Evolutionary conservation across 2,888 invertebrate genomes (phyloP), one percentile per base, ranked within the genome.

Genomic region (Lithophane semibrunnea): DNA sequence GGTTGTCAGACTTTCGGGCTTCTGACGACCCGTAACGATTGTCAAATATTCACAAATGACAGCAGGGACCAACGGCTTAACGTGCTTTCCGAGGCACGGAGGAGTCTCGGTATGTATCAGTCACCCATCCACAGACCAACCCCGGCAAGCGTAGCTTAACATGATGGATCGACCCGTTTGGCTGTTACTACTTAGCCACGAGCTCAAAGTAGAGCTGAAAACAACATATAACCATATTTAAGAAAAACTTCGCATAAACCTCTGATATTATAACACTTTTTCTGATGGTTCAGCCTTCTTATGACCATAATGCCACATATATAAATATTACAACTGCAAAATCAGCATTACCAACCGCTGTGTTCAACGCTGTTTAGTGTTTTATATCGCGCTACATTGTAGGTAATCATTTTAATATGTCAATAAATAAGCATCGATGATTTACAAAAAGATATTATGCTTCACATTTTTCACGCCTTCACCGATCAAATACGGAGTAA

Each of bases 341-440:
- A 64, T 83, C 61, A 69, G 18, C 82, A 81, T 73, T 29, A 73
- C 56, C 66, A 3, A 66, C 66, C 75, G 70, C 74, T 75, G 85
- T 4, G 75, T 4, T 12, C 52, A 44, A 12, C 58, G 60, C 67
- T 16, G 64, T 61, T 70, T 52, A 80, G 67, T 81, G 81, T 80
- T 65, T 80, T 80, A 13, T 54, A 10, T 18, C n/a, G 58, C 54
- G 13, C 52, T 73, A 82, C 76, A 82, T 69, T 82, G 78, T 83
- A 75, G 13, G 37, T 68, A 67, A 75, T 64, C 70, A 71, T 82
- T 66, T 60, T 37, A 73, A 74, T 61, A 64, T 74, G 42, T 61
- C 79, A 58, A 83, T 86, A 83, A 69, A 78, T 83, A 72, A 86
- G 74, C 61, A 60, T 78, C 65, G 42, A 64, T 21, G 69, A 56